These are phyloP conservation scores for Actinopyga echinites DNA, from an alignment of 53 echinoderm and acorn worm species.

Conservation along the genomic window DNA sequence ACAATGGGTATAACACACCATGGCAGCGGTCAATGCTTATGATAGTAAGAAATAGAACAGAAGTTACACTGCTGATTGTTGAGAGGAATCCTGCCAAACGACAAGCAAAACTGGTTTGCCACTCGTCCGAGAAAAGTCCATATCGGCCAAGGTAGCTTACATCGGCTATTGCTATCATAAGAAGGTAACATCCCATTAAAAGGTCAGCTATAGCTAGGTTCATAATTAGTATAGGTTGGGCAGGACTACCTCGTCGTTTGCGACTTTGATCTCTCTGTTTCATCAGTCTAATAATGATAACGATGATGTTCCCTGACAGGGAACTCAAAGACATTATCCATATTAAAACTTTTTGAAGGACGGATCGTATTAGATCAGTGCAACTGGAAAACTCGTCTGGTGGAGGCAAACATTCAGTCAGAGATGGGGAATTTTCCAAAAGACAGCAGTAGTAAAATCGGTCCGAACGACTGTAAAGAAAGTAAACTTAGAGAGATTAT, in stretches of 20 bases:
- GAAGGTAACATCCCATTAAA: conserved; percentile 18
- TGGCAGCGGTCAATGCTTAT: conserved; percentile 56
- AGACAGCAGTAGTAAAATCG: conserved; percentile 57
- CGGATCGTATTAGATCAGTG: conserved; percentile 46
- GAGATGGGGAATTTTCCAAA: not conserved
- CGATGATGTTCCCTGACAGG: conserved; percentile 50
- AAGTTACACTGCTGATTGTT: conserved; percentile 51
- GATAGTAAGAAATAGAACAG: conserved; percentile 55
- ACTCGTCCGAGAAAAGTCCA: conserved; percentile 6
- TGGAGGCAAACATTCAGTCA: conserved; percentile 37
- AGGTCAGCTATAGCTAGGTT: conserved; percentile 30
- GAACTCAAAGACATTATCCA: conserved; percentile 57
- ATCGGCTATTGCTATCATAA: conserved; percentile 16
- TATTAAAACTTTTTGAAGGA: conserved; percentile 13
- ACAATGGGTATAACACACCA: conserved; percentile 42
- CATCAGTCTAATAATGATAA: conserved; percentile 25
- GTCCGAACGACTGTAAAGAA: conserved; percentile 58
- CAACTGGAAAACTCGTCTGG: conserved; percentile 63
- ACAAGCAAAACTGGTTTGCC: conserved; percentile 10
- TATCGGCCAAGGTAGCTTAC: conserved; percentile 6
- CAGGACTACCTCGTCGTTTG: not conserved
- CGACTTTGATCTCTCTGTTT: not conserved
- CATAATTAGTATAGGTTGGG: conserved; percentile 21
- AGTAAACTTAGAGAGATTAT: too few species aligned
- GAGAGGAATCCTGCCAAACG: conserved; percentile 43